A percentile compares a stretch with the other conserved stretches of the same genome.
Evolutionary conservation across 2,113 vertebrate species (phyloP).

Genomic region (Ranitomeya imitator): DNA sequence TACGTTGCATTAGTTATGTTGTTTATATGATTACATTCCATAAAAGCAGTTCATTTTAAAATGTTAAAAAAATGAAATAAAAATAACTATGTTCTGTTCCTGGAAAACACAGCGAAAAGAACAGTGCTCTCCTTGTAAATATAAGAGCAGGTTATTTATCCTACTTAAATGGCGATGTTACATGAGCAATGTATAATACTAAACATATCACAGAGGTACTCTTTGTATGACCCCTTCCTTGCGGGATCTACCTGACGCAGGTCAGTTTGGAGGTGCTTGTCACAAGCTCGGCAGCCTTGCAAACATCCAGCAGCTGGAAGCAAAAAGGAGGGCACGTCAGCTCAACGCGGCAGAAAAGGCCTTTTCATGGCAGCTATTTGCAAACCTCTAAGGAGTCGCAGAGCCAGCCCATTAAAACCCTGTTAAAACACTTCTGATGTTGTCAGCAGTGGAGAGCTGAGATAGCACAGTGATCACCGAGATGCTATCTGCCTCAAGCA

Average conservation of each 20-base stretch:
- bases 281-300: conserved; percentile 64
- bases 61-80: no score
- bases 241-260: conserved; percentile 13
- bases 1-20: no score
- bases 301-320: conserved; percentile 70
- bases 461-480: conserved; percentile 73
- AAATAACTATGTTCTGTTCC: no score
- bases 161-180: neutral
- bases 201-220: neutral
- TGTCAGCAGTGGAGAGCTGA: conserved; percentile 86
- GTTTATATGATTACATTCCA: no score
- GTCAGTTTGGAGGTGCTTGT: conserved; percentile 51
- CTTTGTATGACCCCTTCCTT: conserved; percentile 8
- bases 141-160: neutral
- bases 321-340: conserved; percentile 83
- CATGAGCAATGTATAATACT: neutral
- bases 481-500: conserved; percentile 84
- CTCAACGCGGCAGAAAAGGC: conserved; percentile 74
- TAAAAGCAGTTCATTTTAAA: no score
- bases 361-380: conserved; percentile 85
- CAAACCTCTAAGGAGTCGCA: conserved; percentile 87
- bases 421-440: conserved; percentile 99
- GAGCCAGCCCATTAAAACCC: conserved; percentile 97
- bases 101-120: neutral
- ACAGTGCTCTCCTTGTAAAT: neutral